Conservation (phyloP, 2,797 vertebrate genomes). For the Alectoris magna region DNA sequence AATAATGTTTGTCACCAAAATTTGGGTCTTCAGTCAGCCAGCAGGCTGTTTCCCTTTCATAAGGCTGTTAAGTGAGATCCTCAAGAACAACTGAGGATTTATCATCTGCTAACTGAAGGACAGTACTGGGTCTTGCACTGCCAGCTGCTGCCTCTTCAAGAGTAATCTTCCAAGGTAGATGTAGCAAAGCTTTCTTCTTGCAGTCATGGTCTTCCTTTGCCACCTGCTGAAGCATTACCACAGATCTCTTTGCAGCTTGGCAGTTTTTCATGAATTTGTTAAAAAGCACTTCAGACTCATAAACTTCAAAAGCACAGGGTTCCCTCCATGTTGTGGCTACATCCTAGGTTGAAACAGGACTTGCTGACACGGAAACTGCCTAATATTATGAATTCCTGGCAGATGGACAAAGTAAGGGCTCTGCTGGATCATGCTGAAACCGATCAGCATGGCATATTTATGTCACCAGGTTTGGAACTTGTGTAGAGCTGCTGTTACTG, state of each 20-base stretch:
- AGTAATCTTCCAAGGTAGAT: background rate
- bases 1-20: background rate
- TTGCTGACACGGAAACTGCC: background rate
- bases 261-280: background rate
- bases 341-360: background rate
- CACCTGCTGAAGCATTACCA: background rate
- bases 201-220: rapidly evolving
- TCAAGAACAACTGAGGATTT: background rate
- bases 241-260: background rate
- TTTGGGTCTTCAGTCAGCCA: background rate
- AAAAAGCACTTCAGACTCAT: background rate
- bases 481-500: background rate
- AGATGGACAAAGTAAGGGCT: background rate
- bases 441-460: slow-evolving; percentile 23
- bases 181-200: background rate
- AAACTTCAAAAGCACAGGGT: background rate
- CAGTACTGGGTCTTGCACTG: background rate
- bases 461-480: slow-evolving; percentile 10
- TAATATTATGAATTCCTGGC: slow-evolving; percentile 14
- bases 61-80: background rate
- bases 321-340: background rate
- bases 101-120: background rate
- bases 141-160: background rate
- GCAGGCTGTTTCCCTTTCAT: background rate
- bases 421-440: background rate